Evolutionary conservation across 2,797 vertebrate genomes (phyloP).

Genomic region (Cryptoprocta ferox): DNA sequence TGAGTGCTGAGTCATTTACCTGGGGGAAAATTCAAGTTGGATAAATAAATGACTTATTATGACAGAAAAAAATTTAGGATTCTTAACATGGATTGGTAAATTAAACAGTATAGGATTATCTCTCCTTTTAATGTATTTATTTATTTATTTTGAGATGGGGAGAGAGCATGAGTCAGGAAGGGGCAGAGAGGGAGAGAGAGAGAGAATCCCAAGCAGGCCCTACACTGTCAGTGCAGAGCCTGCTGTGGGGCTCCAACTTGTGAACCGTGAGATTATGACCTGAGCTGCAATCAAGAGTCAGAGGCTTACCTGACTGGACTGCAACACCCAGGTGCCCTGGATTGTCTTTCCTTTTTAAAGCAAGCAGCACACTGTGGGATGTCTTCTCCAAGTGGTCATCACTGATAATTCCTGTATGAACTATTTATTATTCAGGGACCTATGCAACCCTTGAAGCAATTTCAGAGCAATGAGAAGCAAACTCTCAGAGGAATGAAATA

Average conservation of each 20-base stretch:
- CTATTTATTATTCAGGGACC: not conserved
- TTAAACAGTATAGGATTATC: not conserved
- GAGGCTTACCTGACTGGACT: too few relatives aligned
- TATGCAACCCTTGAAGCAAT: not conserved
- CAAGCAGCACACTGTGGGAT: not conserved
- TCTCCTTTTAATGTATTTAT: not conserved
- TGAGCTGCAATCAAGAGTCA: too few relatives aligned
- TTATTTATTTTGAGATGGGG: too few relatives aligned
- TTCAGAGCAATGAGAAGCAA: not conserved
- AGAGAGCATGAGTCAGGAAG: too few relatives aligned
- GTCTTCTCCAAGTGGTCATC: not conserved
- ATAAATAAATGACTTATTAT: slow-evolving; percentile 22
- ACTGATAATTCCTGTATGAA: not conserved
- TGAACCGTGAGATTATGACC: too few relatives aligned
- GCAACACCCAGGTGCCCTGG: too few relatives aligned
- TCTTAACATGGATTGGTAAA: slow-evolving; percentile 9
- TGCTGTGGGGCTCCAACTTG: too few relatives aligned
- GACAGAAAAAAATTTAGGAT: not conserved
- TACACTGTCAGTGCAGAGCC: too few relatives aligned
- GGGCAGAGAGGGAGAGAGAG: too few relatives aligned
- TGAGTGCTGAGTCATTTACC: slow-evolving; percentile 54
- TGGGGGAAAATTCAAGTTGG: not conserved
- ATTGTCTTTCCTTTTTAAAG: not conserved
- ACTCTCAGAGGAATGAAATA: not conserved
- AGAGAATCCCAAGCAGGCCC: too few relatives aligned